Percentiles rank a stretch among this genome's conserved stretches.
phyloP scores from a whole-genome alignment of 1,140 invertebrate species.

The Xylocopa sonorina region DNA sequence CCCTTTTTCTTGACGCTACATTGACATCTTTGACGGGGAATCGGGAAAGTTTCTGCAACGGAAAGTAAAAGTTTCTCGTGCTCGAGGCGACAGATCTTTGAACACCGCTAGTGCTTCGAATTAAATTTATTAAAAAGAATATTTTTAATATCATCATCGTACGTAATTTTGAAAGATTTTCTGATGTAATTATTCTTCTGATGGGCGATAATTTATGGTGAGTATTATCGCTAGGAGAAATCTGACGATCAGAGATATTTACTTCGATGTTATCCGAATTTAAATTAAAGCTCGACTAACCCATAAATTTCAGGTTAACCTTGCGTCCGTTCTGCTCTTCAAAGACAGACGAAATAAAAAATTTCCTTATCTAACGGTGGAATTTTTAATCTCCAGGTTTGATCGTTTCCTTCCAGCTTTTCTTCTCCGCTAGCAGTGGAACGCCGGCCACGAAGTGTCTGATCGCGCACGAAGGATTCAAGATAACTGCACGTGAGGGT shows the following conservation, averaged over 20 bases:
- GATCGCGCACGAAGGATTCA: conserved; percentile 49
- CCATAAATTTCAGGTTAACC: background rate
- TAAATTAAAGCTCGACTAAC: no score
- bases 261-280: no score
- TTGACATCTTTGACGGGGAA: conserved; percentile 9
- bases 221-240: no score
- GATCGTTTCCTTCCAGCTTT: background rate
- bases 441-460: conserved; percentile 46
- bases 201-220: background rate
- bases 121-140: no score
- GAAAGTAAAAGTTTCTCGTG: no score
- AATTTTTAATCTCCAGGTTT: conserved; percentile 55
- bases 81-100: no score
- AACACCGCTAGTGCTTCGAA: no score
- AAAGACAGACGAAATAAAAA: conserved; percentile 6
- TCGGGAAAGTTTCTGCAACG: no score
- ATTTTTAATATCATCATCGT: no score
- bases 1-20: background rate
- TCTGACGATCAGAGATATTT: no score
- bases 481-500: conserved; percentile 59
- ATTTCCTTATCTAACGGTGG: conserved; percentile 16
- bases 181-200: background rate
- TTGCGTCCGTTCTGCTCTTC: background rate
- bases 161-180: background rate
- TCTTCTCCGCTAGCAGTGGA: conserved; percentile 25